phyloP scores from a whole-genome alignment of 2,113 vertebrate species.

The Pseudois nayaur region DNA sequence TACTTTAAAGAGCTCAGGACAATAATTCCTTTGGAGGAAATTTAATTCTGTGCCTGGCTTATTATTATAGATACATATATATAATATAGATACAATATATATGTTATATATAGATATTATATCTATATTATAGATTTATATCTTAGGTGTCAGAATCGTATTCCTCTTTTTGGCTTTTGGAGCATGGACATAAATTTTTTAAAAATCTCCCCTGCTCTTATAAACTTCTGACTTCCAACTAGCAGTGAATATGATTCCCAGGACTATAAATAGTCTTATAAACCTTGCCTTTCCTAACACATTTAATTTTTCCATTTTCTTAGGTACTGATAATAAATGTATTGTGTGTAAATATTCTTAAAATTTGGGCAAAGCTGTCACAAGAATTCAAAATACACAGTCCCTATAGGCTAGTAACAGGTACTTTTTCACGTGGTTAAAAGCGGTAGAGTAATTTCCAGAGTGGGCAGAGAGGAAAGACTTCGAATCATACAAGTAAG shows the following conservation, averaged over 20 bases:
- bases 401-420: neutral
- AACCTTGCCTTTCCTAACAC: conserved; percentile 17
- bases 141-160: neutral
- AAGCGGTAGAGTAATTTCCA: neutral
- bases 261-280: neutral
- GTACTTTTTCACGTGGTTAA: neutral
- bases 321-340: neutral
- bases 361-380: conserved; percentile 22
- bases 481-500: neutral
- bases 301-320: conserved; percentile 12
- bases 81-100: too few species aligned
- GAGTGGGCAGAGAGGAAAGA: neutral
- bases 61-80: neutral
- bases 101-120: too few species aligned
- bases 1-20: conserved; percentile 20
- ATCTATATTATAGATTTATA: neutral
- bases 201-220: neutral
- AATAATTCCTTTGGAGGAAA: conserved; percentile 8
- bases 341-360: neutral
- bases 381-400: neutral
- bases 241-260: neutral
- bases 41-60: neutral
- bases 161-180: neutral
- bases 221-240: neutral
- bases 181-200: neutral